Conservation (phyloP, 1,140 invertebrate species). For the Temnothorax curvispinosus region DNA sequence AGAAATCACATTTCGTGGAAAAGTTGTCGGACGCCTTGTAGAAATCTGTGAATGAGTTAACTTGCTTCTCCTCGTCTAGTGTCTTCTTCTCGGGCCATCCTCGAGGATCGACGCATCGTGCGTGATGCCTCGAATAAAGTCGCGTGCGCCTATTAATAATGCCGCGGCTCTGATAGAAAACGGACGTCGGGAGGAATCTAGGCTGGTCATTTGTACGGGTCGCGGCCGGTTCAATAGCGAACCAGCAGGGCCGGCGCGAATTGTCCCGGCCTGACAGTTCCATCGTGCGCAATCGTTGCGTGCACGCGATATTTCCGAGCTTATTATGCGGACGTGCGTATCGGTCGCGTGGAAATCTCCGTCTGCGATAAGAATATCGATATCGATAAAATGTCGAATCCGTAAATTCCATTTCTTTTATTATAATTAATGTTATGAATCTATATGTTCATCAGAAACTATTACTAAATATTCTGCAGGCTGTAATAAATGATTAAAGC, state of each 20-base stretch:
- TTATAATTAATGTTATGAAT: neutral
- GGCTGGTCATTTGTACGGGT: conserved; percentile 55
- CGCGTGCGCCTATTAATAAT: conserved; percentile 68
- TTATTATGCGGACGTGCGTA: conserved; percentile 15
- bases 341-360: conserved; percentile 29
- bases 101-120: conserved; percentile 30
- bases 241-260: neutral
- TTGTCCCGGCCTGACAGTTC: conserved; percentile 11
- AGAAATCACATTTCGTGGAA: conserved; percentile 52
- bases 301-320: conserved; percentile 43
- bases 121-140: conserved; percentile 70
- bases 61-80: conserved; percentile 41
- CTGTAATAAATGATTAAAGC: neutral
- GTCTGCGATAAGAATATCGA: neutral
- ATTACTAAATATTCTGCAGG: neutral
- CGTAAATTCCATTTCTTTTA: neutral
- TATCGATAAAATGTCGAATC: conserved; percentile 10
- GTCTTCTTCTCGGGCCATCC: conserved; percentile 3
- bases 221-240: conserved; percentile 38
- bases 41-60: conserved; percentile 62
- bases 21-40: conserved; percentile 2
- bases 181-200: conserved; percentile 57
- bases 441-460: neutral
- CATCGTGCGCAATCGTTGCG: conserved; percentile 20
- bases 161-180: conserved; percentile 32